Conservation (phyloP, 2,797 vertebrate species). For the Podarcis siculus region DNA sequence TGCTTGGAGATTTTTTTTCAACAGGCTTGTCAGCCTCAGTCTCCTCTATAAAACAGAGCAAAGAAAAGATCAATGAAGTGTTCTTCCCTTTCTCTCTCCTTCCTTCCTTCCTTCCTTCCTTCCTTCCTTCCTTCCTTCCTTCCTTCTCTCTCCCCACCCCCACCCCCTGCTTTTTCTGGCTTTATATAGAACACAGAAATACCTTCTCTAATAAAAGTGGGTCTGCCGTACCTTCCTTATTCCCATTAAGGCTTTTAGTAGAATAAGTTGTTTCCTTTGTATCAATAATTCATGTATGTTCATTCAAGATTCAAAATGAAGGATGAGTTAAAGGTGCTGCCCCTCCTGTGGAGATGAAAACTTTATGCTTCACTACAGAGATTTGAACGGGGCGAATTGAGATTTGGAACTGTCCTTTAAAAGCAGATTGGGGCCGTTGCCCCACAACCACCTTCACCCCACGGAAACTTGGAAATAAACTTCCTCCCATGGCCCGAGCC, state of each 20-base stretch:
- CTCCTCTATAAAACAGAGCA: not conserved
- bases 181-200: conserved; percentile 66
- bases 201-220: conserved; percentile 48
- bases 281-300: conserved; percentile 73
- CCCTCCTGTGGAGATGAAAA: conserved; percentile 37
- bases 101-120: not conserved
- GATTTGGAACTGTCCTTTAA: not conserved
- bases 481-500: not conserved
- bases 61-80: not conserved
- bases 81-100: conserved; percentile 17
- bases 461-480: not conserved
- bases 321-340: conserved; percentile 61
- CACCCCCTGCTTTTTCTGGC: not conserved
- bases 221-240: conserved; percentile 57
- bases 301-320: conserved; percentile 62
- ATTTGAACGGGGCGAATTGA: not conserved
- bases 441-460: not conserved
- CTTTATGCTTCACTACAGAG: not conserved
- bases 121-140: not conserved
- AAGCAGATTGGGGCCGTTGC: not conserved
- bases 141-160: too few species aligned
- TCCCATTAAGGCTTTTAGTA: conserved; percentile 68
- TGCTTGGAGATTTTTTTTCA: not conserved
- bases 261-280: conserved; percentile 66
- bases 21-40: not conserved